Evolutionary conservation across 1,140 invertebrate species (phyloP), one percentile per base, ranked within the genome.

Genomic region (Nephila pilipes): DNA sequence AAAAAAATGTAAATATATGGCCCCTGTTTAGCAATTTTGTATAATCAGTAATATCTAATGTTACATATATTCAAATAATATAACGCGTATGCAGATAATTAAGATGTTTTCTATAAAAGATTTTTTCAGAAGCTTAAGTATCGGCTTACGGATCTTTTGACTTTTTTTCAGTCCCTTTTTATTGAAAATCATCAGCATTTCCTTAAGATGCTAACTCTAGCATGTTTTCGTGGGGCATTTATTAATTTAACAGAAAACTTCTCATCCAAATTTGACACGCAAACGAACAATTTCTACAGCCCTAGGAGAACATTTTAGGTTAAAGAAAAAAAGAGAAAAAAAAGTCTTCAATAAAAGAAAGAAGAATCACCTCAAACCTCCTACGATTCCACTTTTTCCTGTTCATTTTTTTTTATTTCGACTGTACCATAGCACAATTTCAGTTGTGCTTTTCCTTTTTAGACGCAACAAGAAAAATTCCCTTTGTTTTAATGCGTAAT

Each of bases 181-280:
- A 54, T 22, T n/a, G 38, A 55, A 55, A 25, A 83, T 83, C 46
- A 46, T 83, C 54, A 14, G 38, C 25, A 46, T 55, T 83, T 55
- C 12, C n/a, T 22, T 25, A 83, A 32, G 32, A 36, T 75, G 69
- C 69, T 20, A 18, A 55, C 0, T 54, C 16, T 55, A 25, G 38
- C 14, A 54, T 83, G 80, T 83, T 83, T 83, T 83, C 54, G 25
- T 83, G 46, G 80, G 46, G 25, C 5, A 79, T 79, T 87, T 92
- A 87, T 92, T 87, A 92, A 92, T 32, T 92, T 92, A 85, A 92
- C 75, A 85, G 81, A 92, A 92, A 92, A 87, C n/a, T 83, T 63
- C 79, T 75, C 80, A 85, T 87, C 18, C 36, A 46, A 65, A 75
- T 36, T 32, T 32, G 54, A 75, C 90, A 92, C 90, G 90, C 90